Evolutionary conservation across 2,888 invertebrate genomes (phyloP).

Genomic region (Mythimna pallens): DNA sequence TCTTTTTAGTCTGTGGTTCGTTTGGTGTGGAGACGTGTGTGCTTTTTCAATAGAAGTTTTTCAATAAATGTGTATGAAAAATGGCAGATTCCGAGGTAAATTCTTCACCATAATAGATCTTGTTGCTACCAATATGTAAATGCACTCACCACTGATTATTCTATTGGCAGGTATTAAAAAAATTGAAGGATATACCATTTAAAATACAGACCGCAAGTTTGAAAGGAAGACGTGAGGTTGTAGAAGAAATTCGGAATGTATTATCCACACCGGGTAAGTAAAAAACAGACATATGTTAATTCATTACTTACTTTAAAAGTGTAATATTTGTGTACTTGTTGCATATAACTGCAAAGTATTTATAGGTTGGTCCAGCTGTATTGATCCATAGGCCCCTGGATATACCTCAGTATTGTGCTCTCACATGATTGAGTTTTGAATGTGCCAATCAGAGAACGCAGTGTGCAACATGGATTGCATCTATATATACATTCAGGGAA

Average conservation of each 20-base stretch:
- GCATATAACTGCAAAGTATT: slow-evolving; percentile 37
- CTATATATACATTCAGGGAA: slow-evolving; percentile 26
- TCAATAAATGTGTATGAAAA: slow-evolving; percentile 84
- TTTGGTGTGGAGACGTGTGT: slow-evolving; percentile 76
- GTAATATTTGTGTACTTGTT: slow-evolving; percentile 14
- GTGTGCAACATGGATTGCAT: slow-evolving; percentile 46
- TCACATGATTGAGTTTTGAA: slow-evolving; percentile 40
- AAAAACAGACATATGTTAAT: slow-evolving; percentile 18
- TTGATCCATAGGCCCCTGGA: slow-evolving; percentile 67
- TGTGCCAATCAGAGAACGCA: slow-evolving; percentile 42
- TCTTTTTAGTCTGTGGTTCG: slow-evolving; percentile 72
- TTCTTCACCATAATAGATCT: slow-evolving; percentile 44
- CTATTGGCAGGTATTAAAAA: slow-evolving; percentile 91
- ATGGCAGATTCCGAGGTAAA: slow-evolving; percentile 93
- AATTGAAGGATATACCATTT: slow-evolving; percentile 93
- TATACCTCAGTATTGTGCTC: slow-evolving; percentile 50
- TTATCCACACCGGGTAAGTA: slow-evolving; percentile 93
- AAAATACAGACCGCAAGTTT: slow-evolving; percentile 94
- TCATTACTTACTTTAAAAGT: slow-evolving; percentile 21
- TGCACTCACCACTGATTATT: slow-evolving; percentile 56
- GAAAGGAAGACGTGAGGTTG: slow-evolving; percentile 92
- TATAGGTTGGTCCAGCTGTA: slow-evolving; percentile 66
- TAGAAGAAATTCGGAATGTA: slow-evolving; percentile 93
- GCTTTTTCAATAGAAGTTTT: slow-evolving; percentile 68
- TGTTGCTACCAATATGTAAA: slow-evolving; percentile 33